phyloP scores from a whole-genome alignment of 2,113 vertebrate species.

The Lutjanus erythropterus region DNA sequence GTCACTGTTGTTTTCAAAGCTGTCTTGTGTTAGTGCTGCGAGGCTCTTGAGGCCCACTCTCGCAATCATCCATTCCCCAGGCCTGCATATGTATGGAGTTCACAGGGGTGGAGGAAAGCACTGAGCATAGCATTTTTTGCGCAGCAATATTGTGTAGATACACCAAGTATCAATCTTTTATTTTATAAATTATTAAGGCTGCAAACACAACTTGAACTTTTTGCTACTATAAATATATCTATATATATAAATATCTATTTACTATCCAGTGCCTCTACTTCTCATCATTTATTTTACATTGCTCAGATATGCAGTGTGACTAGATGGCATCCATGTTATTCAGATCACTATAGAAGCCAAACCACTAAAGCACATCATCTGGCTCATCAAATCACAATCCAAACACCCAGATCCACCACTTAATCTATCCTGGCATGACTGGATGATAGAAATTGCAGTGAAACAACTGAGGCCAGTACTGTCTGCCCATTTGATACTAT shows the following conservation, averaged over 20 bases:
- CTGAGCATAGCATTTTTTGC: too few species aligned
- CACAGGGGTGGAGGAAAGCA: too few species aligned
- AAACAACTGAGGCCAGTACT: slow-evolving; percentile 50
- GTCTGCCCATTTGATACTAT: slow-evolving; percentile 41
- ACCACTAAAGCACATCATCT: slow-evolving; percentile 60
- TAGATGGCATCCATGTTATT: slow-evolving; percentile 30
- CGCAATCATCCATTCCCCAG: neutral
- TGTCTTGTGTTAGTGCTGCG: neutral
- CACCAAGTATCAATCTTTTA: too few species aligned
- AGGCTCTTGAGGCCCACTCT: neutral
- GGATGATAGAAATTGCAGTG: slow-evolving; percentile 29
- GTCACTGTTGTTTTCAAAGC: slow-evolving; percentile 1
- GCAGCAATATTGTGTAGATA: too few species aligned
- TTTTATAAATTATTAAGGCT: too few species aligned
- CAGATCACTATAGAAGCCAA: slow-evolving; percentile 42
- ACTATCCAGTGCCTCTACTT: neutral
- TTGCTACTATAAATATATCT: too few species aligned
- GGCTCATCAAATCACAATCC: slow-evolving; percentile 59
- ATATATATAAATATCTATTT: too few species aligned
- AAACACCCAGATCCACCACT: slow-evolving; percentile 47
- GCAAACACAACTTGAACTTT: too few species aligned
- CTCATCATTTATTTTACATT: slow-evolving; percentile 28
- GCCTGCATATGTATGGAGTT: neutral
- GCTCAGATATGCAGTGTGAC: slow-evolving; percentile 27
- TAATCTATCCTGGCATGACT: slow-evolving; percentile 56